Conservation (phyloP, 2,888 invertebrate species). For the Amaurobius ferox region DNA sequence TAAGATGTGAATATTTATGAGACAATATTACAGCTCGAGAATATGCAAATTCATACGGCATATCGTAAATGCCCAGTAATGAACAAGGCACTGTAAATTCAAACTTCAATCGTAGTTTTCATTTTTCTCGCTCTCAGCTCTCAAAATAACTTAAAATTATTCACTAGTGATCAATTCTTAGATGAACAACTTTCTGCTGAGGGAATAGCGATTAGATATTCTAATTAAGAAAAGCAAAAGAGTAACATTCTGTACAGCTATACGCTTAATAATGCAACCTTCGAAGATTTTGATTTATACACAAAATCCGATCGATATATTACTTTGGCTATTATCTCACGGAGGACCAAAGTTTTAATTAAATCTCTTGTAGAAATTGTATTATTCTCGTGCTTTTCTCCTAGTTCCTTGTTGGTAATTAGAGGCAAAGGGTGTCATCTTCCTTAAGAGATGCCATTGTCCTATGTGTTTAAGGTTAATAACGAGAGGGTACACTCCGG, state of each 20-base stretch:
- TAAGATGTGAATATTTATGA: neutral
- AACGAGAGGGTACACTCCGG: conserved; percentile 33
- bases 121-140: conserved; percentile 22
- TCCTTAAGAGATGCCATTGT: conserved; percentile 61
- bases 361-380: conserved; percentile 61
- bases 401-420: conserved; percentile 56
- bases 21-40: neutral
- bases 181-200: neutral
- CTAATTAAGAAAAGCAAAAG: conserved; percentile 47
- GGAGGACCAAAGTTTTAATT: conserved; percentile 56
- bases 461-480: conserved; percentile 66
- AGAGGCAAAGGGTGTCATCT: conserved; percentile 56
- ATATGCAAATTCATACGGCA: neutral
- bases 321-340: conserved; percentile 55
- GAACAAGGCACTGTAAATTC: neutral
- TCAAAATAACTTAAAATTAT: neutral
- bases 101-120: conserved; percentile 30
- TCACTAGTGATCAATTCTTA: neutral
- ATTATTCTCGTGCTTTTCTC: conserved; percentile 60
- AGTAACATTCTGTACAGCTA: conserved; percentile 12
- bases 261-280: conserved; percentile 57
- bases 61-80: neutral
- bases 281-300: conserved; percentile 51
- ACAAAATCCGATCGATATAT: conserved; percentile 50
- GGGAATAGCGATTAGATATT: conserved; percentile 12